Base-by-base conservation (phyloP, 2,888 invertebrate species). In the Lasioglossum figueresi region DNA sequence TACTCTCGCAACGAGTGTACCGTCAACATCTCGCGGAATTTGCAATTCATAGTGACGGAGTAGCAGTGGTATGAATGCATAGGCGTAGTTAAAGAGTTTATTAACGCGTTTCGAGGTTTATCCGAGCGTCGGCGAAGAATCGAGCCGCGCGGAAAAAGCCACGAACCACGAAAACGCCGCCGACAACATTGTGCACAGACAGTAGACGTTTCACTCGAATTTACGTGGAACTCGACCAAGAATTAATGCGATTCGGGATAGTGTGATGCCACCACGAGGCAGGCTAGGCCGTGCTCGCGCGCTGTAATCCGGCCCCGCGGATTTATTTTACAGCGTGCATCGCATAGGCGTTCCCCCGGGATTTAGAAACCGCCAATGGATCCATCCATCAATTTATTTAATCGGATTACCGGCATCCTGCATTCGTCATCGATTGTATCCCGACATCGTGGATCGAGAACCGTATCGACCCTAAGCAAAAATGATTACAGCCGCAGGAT, bases 331-430 rank as follows among this genome's bases (percentile, higher is more conserved):
- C 90, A 91, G 87, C 89, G 90, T 90, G 89, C 91, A 91, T 91
- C 91, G 90, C 88, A 82, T 84, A 86, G 85, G 87, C 82, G 86
- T 82, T 85, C 90, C 88, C 78, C 84, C 77, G 89, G 92, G 90
- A 90, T 91, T 91, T 90, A 82, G 89, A 89, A 89, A 88, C 92
- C 88, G 77, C 90, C 86, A 85, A 88, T 79, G 86, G 86, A 91
- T 91, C 91, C 92, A 93, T 93, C 92, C 91, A 93, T 93, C 93
- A 92, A 93, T 93, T 92, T 90, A 92, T 92, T 92, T 93, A 92
- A 93, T 93, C 93, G 91, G 93, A 93, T 93, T 93, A 93, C 90
- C 79, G 87, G 88, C 90, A 93, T 89, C 90, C 89, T 89, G 92
- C 91, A 88, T 93, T 92, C 93, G 91, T 93, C 92, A 92, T 92